Conservation (phyloP, 2,888 invertebrate species). For the Syrista parreyssii region DNA sequence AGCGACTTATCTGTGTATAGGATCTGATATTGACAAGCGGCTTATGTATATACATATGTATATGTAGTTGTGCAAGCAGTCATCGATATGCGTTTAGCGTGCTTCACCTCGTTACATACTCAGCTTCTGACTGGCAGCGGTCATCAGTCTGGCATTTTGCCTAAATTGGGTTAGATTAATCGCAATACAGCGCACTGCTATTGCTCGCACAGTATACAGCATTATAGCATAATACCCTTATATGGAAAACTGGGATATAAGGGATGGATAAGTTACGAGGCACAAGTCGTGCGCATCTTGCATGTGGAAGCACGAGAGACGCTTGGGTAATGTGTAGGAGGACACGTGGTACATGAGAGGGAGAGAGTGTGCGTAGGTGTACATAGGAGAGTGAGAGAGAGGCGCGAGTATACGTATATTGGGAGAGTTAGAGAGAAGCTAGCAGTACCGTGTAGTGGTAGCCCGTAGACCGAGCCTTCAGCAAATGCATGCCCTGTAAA, state of each 20-base stretch:
- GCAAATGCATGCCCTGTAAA: conserved; percentile 59
- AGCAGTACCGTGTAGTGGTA: conserved; percentile 13
- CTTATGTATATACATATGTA: neutral
- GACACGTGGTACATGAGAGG: neutral
- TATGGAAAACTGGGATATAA: neutral
- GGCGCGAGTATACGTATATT: too few species aligned
- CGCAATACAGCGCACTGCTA: conserved; percentile 23
- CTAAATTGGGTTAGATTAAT: conserved; percentile 51
- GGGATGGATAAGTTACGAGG: conserved; percentile 43
- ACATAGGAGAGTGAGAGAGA: neutral
- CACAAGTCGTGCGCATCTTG: conserved; percentile 39
- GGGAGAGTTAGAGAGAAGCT: neutral
- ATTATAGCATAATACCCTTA: neutral
- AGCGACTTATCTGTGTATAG: neutral
- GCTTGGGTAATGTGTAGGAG: neutral
- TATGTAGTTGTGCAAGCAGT: neutral
- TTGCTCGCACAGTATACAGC: neutral
- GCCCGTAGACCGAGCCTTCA: conserved; percentile 39
- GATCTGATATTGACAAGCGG: neutral
- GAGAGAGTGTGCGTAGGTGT: neutral
- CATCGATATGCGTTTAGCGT: conserved; percentile 6
- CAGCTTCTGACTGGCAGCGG: conserved; percentile 10
- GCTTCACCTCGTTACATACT: conserved; percentile 11
- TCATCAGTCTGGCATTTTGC: conserved; percentile 33
- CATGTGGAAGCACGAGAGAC: neutral